Evolutionary conservation across 2,113 vertebrate species (phyloP).

Genomic region (Procavia capensis): DNA sequence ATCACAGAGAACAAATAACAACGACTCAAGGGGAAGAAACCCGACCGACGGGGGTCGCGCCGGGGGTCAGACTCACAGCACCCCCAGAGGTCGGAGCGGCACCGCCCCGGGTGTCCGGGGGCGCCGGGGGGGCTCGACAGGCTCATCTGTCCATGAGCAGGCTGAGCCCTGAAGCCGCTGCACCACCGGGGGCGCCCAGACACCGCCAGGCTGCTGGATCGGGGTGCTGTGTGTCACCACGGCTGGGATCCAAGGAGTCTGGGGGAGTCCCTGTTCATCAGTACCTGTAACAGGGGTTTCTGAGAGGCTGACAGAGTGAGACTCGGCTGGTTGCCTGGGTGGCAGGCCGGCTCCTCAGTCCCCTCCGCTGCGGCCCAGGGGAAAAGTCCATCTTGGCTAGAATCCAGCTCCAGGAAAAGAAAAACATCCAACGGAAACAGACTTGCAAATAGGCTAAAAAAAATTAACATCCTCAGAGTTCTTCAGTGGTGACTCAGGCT

Average conservation of each 20-base stretch:
- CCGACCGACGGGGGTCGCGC: no score
- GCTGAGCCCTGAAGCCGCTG: no score
- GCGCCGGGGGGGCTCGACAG: no score
- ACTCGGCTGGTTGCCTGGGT: not conserved
- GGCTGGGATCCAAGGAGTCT: not conserved
- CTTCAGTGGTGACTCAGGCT: not conserved
- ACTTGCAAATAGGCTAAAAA: not conserved
- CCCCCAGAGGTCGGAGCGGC: no score
- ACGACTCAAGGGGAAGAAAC: no score
- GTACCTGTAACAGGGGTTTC: not conserved
- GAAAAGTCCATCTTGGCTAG: not conserved
- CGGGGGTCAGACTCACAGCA: no score
- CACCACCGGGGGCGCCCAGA: no score
- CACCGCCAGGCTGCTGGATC: no score
- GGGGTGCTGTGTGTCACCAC: not conserved
- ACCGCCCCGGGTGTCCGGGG: no score
- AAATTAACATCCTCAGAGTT: not conserved
- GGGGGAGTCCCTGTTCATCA: not conserved
- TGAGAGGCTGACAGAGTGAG: not conserved
- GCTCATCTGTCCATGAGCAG: no score
- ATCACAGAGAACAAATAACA: not conserved
- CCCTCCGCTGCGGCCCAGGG: not conserved
- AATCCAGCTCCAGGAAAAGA: not conserved
- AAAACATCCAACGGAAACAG: not conserved
- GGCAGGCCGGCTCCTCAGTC: fast-evolving